Evolutionary conservation across 2,888 invertebrate genomes (phyloP).

Genomic region (Drosophila suboccidentalis): DNA sequence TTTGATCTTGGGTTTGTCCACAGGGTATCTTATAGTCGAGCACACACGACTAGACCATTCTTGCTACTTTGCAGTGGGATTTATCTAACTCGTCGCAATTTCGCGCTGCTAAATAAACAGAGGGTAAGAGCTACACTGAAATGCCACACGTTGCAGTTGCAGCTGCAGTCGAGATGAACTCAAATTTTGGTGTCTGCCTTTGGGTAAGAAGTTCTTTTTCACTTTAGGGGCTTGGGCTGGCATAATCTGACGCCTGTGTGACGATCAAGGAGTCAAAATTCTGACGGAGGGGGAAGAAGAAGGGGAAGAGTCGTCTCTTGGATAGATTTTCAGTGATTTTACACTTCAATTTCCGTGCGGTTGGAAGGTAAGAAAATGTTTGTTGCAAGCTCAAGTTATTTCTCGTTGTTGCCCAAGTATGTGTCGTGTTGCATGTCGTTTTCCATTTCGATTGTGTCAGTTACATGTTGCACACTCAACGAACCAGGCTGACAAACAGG

Average conservation of each 20-base stretch:
- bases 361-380: constrained; percentile 58
- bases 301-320: constrained; percentile 3
- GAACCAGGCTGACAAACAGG: constrained; percentile 21
- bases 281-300: too few species aligned
- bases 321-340: constrained; percentile 56
- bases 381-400: constrained; percentile 50
- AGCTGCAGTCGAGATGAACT: constrained; percentile 18
- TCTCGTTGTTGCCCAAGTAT: constrained; percentile 39
- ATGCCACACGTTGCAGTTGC: constrained; percentile 22
- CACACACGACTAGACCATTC: neutral
- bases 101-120: constrained; percentile 65
- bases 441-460: constrained; percentile 81
- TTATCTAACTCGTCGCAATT: constrained; percentile 50
- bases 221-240: constrained; percentile 24
- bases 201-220: constrained; percentile 19
- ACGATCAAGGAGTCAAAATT: constrained; percentile 68
- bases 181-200: constrained; percentile 26
- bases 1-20: neutral
- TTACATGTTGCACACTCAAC: constrained; percentile 72
- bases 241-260: constrained; percentile 63
- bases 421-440: constrained; percentile 76
- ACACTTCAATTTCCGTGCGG: constrained; percentile 76
- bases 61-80: constrained; percentile 15
- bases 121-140: constrained; percentile 13
- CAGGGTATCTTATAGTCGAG: neutral